Evolutionary conservation across 92 coral and sea anemone genomes (phyloP), one percentile per base, ranked within the genome.

Genomic region (Zoanthus gigantus): DNA sequence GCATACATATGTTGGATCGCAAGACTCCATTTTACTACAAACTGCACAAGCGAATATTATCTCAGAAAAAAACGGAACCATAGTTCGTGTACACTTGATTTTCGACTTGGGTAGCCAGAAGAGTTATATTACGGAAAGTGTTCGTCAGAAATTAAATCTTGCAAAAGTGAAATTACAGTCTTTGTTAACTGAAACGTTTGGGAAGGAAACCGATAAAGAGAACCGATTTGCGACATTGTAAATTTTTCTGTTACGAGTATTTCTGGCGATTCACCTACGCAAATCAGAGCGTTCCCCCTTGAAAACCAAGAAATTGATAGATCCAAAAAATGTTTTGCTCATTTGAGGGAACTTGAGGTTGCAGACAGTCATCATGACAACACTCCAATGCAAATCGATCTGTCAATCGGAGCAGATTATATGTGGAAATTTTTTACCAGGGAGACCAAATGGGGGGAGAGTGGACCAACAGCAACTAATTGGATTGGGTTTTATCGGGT

Each of bases 401-500:
- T 93, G 54, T 60, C 88, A 18, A 85, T 93, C n/a, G 92, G 92
- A 84, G 89, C 88, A 61, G 88, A 92, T 73, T 79, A 71, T 58
- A 83, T 74, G 74, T 89, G 90, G 87, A 48, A 23, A n/a, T 89
- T 89, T 72, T 89, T 92, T 78, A 89, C 91, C 4, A 91, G 93
- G 60, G 78, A 63, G 73, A 83, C 75, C 52, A 87, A 47, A 87
- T 86, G 84, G 88, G 92, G 90, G 83, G 89, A 85, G 90, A 81
- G 57, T 47, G 63, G 87, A 67, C 90, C 90, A 31, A 83, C 88
- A 28, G 92, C 92, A 57, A 90, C 90, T 15, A 88, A 89, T 52
- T 90, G 13, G 95, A 86, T 47, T 90, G 93, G 93, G 95, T 90
- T 23, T 79, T 90, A 46, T 93, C 95, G 17, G 93, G 95, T 48